Percentiles rank a stretch among this genome's conserved stretches.
phyloP scores from a whole-genome alignment of 2,888 invertebrate species.

The Hemicrepidius hirtus region DNA sequence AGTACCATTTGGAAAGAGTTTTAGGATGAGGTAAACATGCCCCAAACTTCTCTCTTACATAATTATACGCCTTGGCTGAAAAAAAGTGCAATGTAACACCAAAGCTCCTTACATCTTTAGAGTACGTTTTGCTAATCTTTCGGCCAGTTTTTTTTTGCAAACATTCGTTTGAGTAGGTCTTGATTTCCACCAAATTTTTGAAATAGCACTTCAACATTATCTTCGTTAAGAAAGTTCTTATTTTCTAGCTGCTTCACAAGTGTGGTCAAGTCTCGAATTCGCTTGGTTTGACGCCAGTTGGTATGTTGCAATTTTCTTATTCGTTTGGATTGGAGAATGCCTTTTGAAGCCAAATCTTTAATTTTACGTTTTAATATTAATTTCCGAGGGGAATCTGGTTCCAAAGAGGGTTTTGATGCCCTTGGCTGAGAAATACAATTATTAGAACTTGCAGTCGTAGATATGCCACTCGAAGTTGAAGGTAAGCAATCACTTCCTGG shows the following conservation, averaged over 20 bases:
- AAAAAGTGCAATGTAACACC: slow-evolving; percentile 28
- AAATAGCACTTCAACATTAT: not conserved
- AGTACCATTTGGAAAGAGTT: slow-evolving; percentile 62
- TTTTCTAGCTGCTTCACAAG: not conserved
- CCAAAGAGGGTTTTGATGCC: too few species aligned
- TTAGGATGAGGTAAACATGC: slow-evolving; percentile 23
- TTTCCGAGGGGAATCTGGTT: not conserved
- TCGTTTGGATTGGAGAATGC: not conserved
- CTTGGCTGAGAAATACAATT: too few species aligned
- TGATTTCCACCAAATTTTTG: not conserved
- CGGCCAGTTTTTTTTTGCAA: not conserved
- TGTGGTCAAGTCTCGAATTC: not conserved
- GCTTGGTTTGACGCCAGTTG: not conserved
- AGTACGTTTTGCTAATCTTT: not conserved
- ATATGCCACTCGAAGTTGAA: too few species aligned
- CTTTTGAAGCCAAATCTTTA: not conserved
- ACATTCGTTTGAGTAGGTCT: not conserved
- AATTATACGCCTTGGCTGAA: slow-evolving; percentile 25
- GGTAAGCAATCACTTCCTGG: not conserved
- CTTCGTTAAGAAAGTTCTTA: not conserved
- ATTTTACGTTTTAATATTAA: not conserved
- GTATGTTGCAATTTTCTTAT: not conserved
- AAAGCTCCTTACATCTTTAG: not conserved
- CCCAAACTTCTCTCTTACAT: slow-evolving; percentile 20
- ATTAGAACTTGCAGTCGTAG: too few species aligned